Evolutionary conservation across 2,797 vertebrate species (phyloP), one percentile per base, ranked within the genome.

Genomic region (Megaceryle alcyon): DNA sequence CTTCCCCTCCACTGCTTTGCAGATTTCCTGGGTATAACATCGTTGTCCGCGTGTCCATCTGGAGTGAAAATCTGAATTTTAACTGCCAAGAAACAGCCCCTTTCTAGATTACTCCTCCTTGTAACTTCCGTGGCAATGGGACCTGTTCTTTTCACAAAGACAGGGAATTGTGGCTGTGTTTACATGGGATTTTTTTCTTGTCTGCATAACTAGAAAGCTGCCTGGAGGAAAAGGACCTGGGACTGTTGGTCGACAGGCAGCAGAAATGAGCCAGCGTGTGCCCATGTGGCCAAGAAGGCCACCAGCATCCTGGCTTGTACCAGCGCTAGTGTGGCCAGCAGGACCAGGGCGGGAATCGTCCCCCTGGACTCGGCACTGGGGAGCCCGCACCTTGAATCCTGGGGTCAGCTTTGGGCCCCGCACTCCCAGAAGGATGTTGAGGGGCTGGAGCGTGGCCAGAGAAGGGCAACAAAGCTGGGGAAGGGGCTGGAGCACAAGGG

Each of bases 21-120:
- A 35, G 44, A 29, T 61, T 90, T 94, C 81, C 53, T 51, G 59
- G 31, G 29, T 81, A 69, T 75, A 81, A 68, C 37, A 20, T 21
- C 0, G 0, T 3, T 3, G 19, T 73, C 61, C 6, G 0, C 65
- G 35, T 7, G 17, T 41, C n/a, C 3, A 8, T 33, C 54, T 57
- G 37, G 31, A 61, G 28, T 46, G 13, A 51, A 81, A 70, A 19
- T 23, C 31, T 25, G 21, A 61, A 43, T 66, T 86, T 54, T 76
- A 39, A 37, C 46, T 70, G 4, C 22, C 25, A 21, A 69, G 48
- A 41, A 82, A 43, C 49, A 61, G 14, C 17, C 6, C 11, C 22
- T 88, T 76, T 80, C 60, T 60, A n/a, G 18, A 11, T 41, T 53
- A 15, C 29, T 48, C 1, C 22, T 41, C 28, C 33, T 59, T 66